phyloP scores from a whole-genome alignment of 2,797 vertebrate species.

The Myripristis murdjan region DNA sequence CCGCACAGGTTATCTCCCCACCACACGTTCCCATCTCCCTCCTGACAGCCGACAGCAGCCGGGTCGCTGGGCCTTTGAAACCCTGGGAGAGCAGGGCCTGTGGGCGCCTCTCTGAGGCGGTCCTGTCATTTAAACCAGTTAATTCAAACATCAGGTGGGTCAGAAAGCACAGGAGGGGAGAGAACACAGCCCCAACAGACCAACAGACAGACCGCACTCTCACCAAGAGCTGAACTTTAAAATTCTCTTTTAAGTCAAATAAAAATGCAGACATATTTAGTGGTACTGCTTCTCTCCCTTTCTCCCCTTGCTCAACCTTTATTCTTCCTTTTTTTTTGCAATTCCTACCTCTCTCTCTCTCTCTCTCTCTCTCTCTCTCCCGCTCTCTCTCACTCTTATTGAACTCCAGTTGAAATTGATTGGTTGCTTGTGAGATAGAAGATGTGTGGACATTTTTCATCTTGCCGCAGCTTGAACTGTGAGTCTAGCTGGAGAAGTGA shows the following conservation, averaged over 20 bases:
- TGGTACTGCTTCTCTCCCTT: constrained; percentile 5
- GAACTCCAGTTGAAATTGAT: constrained; percentile 41
- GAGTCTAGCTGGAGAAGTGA: constrained; percentile 39
- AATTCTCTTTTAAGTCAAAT: constrained; percentile 69
- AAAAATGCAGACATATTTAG: constrained; percentile 50
- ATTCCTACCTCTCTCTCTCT: not conserved
- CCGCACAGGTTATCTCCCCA: constrained; percentile 84
- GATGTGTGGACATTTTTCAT: constrained; percentile 41
- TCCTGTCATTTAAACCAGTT: constrained; percentile 82
- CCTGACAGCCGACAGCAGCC: constrained; percentile 70
- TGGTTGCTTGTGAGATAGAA: constrained; percentile 33
- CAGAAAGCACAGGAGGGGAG: constrained; percentile 40
- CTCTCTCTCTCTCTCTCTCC: too few relatives aligned
- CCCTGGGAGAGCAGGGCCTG: constrained; percentile 69
- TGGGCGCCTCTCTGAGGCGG: constrained; percentile 71
- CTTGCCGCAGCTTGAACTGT: constrained; percentile 28
- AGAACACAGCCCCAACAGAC: constrained; percentile 30
- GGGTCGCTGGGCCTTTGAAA: constrained; percentile 77
- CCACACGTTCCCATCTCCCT: constrained; percentile 83
- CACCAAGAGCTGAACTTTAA: constrained; percentile 48
- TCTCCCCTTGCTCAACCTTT: not conserved
- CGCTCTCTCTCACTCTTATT: too few relatives aligned
- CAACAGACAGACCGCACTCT: constrained; percentile 17
- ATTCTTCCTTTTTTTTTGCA: not conserved
- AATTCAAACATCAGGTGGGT: constrained; percentile 81